phyloP scores from a whole-genome alignment of 1,140 invertebrate genomes.

The Polypedilum pembai region DNA sequence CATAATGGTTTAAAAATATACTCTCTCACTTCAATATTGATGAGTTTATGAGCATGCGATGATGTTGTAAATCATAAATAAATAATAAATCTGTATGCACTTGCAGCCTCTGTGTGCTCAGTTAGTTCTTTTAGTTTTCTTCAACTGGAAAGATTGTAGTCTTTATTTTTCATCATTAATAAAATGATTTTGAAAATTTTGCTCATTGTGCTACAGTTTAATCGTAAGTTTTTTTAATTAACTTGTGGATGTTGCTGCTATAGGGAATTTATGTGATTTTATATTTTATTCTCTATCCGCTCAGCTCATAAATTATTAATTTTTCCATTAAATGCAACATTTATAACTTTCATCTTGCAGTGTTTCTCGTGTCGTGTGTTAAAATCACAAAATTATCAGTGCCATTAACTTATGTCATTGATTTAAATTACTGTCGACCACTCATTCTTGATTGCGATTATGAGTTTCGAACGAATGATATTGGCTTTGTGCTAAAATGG shows the following conservation, averaged over 20 bases:
- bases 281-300: neutral
- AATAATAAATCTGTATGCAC: too few species aligned
- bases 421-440: neutral
- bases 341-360: neutral
- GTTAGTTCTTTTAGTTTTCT: neutral
- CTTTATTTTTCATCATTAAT: too few species aligned
- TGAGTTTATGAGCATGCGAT: conserved; percentile 8
- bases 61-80: neutral
- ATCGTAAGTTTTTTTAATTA: neutral
- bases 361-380: neutral
- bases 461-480: neutral
- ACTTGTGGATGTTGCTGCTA: neutral
- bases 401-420: conserved; percentile 13
- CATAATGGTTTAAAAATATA: neutral
- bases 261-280: neutral
- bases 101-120: neutral
- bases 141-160: neutral
- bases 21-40: neutral
- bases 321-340: neutral
- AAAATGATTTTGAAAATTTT: too few species aligned
- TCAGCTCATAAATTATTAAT: conserved; percentile 16
- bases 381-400: conserved; percentile 12
- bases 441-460: conserved; percentile 24
- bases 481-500: conserved; percentile 23
- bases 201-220: too few species aligned